Evolutionary conservation across 2,888 invertebrate species (phyloP), one percentile per base, ranked within the genome.

Genomic region (Lasioglossum zephyrum): DNA sequence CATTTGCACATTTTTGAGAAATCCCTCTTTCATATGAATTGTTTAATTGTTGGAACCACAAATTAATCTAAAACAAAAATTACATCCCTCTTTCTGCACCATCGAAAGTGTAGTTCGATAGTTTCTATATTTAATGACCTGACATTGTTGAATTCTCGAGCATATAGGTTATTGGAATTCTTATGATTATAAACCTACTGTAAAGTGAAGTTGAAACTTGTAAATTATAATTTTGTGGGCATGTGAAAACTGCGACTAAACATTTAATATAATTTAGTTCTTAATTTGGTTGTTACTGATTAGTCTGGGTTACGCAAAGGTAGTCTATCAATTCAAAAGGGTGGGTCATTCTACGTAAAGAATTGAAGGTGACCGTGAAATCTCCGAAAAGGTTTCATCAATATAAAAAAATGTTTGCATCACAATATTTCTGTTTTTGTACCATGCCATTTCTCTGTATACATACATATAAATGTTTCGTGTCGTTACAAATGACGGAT

Each of bases 251-350:
- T 39, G 39, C 39, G 5, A 26, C 4, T 60, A 9, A 60, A 60
- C 82, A 73, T 84, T 88, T 87, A 53, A 53, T 5, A 22, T 2
- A 53, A 53, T 53, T 41, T 8, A 41, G 41, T 41, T 8, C 9
- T 9, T 41, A 53, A 53, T 18, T 53, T 53, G 22, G 22, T 22
- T 49, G 13, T 47, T 47, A 47, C 44, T 39, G 39, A 5, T 39
- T 39, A 4, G 39, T 39, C 47, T 47, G 47, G 47, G 18, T 18
- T 47, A 47, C 47, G 16, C 4, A 47, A 16, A 18, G 47, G 18
- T 47, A 18, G 1, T 47, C 18, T 18, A 47, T 47, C 18, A 16
- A 16, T 47, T 18, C 47, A 44, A 44, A 11, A 3, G 41, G 41
- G 0, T 44, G 11, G 16, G 16, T 47, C 47, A 47, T 4, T 47